Percentiles rank a stretch among this genome's conserved stretches.
Evolutionary conservation across 2,113 vertebrate genomes (phyloP).

Genomic region (Crocuta crocuta): DNA sequence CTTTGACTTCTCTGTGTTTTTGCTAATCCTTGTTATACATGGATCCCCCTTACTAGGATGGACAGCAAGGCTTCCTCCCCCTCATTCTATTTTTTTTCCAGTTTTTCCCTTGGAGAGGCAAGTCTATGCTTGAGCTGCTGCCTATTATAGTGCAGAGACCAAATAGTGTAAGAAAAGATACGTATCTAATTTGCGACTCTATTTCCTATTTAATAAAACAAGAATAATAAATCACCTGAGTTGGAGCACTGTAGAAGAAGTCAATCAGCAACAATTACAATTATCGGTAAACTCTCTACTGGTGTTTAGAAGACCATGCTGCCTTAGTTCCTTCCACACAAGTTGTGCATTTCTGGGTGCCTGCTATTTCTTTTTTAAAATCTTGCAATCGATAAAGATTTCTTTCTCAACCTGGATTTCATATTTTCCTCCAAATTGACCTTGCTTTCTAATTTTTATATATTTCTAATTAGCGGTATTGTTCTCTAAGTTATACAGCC

Average conservation of each 20-base stretch:
- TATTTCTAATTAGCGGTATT: neutral
- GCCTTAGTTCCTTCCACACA: neutral
- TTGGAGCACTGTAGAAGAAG: neutral
- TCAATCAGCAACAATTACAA: neutral
- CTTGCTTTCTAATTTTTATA: neutral
- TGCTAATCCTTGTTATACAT: neutral
- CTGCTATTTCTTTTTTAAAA: neutral
- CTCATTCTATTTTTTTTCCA: neutral
- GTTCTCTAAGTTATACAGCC: neutral
- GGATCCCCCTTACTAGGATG: neutral
- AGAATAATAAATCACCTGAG: neutral
- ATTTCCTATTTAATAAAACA: constrained; percentile 13
- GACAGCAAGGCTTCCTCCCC: neutral
- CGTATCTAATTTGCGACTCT: neutral
- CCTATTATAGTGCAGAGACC: neutral
- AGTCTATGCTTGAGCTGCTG: neutral
- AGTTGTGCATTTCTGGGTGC: neutral
- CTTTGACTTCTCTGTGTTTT: neutral
- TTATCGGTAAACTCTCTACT: neutral
- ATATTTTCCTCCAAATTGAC: neutral
- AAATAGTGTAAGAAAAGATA: neutral
- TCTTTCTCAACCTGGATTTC: constrained; percentile 14
- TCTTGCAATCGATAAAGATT: neutral
- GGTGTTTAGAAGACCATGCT: neutral
- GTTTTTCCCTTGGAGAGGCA: neutral